Conservation (phyloP, 2,888 invertebrate species). For the Plemyria rubiginata region DNA sequence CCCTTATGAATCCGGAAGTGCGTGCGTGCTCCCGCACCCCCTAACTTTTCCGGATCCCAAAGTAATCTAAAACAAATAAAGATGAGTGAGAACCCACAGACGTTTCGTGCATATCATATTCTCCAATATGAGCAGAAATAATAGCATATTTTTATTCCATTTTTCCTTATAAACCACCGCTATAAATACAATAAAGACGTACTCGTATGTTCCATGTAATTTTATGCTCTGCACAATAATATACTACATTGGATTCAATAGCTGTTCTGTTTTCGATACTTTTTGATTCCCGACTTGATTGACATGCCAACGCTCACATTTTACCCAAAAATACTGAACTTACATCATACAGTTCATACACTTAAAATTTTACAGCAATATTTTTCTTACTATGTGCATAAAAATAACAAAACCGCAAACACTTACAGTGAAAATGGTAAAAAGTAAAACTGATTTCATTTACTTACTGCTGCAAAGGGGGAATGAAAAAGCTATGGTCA, state of each 20-base stretch:
- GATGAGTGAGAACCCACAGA: slow-evolving; percentile 73
- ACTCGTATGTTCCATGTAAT: not conserved
- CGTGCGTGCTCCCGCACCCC: slow-evolving; percentile 59
- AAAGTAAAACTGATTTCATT: slow-evolving; percentile 38
- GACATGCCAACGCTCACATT: not conserved
- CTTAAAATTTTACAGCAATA: no score
- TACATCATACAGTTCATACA: not conserved
- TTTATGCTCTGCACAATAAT: not conserved
- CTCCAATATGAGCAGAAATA: slow-evolving; percentile 64
- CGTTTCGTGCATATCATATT: slow-evolving; percentile 73
- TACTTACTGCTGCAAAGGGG: slow-evolving; percentile 38
- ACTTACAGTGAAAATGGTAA: slow-evolving; percentile 22
- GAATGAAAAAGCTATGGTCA: slow-evolving; percentile 41
- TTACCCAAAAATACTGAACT: not conserved
- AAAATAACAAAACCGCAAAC: slow-evolving; percentile 11
- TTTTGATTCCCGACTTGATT: not conserved
- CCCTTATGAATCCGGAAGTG: slow-evolving; percentile 62
- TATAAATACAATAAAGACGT: no score
- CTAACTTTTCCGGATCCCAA: slow-evolving; percentile 70
- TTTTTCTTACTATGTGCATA: no score
- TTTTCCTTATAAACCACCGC: not conserved
- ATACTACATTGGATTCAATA: not conserved
- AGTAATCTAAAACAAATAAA: slow-evolving; percentile 83
- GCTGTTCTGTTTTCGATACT: not conserved
- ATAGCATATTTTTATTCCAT: slow-evolving; percentile 64